A percentile compares a stretch with the other conserved stretches of the same genome.
Evolutionary conservation across 2,113 vertebrate species (phyloP).

Genomic region (Trinectes maculatus): DNA sequence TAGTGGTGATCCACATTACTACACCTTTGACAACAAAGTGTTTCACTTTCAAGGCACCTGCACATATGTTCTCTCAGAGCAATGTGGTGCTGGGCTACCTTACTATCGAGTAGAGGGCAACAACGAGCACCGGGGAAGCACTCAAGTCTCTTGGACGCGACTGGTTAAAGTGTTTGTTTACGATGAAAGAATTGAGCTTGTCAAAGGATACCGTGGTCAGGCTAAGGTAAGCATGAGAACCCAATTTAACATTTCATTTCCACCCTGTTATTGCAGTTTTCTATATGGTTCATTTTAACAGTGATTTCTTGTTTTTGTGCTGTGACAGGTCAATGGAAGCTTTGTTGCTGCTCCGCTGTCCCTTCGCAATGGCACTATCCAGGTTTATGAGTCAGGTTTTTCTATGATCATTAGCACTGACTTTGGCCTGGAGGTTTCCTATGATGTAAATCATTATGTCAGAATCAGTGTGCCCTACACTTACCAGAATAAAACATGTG

Average conservation of each 20-base stretch:
- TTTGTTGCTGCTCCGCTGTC: slow-evolving; percentile 56
- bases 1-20: slow-evolving; percentile 71
- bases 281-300: background rate
- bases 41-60: slow-evolving; percentile 69
- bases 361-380: slow-evolving; percentile 54
- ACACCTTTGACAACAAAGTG: slow-evolving; percentile 62
- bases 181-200: slow-evolving; percentile 56
- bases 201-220: slow-evolving; percentile 34
- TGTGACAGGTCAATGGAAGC: slow-evolving; percentile 68
- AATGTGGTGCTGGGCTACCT: slow-evolving; percentile 50
- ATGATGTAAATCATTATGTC: slow-evolving; percentile 53
- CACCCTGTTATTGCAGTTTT: background rate
- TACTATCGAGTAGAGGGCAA: slow-evolving; percentile 62
- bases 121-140: slow-evolving; percentile 66
- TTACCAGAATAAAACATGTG: slow-evolving; percentile 66
- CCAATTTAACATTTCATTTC: background rate
- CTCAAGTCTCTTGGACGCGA: slow-evolving; percentile 56
- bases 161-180: slow-evolving; percentile 60
- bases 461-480: slow-evolving; percentile 55
- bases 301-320: background rate
- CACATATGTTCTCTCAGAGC: slow-evolving; percentile 65
- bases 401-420: slow-evolving; percentile 59
- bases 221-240: slow-evolving; percentile 67
- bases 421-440: slow-evolving; percentile 72
- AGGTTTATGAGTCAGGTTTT: slow-evolving; percentile 62